A percentile compares a stretch with the other conserved stretches of the same genome.
Evolutionary conservation across 2,888 invertebrate species (phyloP).

Genomic region (Meliscaeva auricollis): DNA sequence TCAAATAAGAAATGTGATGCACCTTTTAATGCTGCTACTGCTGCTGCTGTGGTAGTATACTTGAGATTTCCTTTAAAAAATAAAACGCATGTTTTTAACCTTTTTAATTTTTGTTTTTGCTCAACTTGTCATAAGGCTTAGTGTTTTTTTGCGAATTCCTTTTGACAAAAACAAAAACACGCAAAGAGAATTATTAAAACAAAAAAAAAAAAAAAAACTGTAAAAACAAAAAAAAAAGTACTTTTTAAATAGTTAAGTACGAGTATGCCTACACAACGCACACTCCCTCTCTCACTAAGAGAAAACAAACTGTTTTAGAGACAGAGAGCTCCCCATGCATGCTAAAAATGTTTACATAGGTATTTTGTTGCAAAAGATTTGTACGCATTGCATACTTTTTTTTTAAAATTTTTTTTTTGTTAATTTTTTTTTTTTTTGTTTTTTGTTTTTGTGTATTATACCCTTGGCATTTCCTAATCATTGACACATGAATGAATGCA

Average conservation of each 20-base stretch:
- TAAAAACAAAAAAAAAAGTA: slow-evolving; percentile 6
- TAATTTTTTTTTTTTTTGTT: not conserved
- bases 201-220: not conserved
- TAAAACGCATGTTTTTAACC: slow-evolving; percentile 8
- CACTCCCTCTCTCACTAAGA: not conserved
- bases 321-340: slow-evolving; percentile 44
- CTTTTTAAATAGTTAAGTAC: slow-evolving; percentile 15
- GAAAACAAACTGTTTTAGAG: slow-evolving; percentile 4
- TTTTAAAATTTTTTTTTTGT: not conserved
- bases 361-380: slow-evolving; percentile 71
- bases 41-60: not conserved
- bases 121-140: slow-evolving; percentile 16
- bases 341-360: slow-evolving; percentile 67
- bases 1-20: not conserved
- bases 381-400: slow-evolving; percentile 74
- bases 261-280: slow-evolving; percentile 6
- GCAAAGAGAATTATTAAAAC: slow-evolving; percentile 14
- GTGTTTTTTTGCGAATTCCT: slow-evolving; percentile 2
- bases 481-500: slow-evolving; percentile 75
- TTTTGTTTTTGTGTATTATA: slow-evolving; percentile 58
- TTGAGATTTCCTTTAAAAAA: not conserved
- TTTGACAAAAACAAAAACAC: not conserved
- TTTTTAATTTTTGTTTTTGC: not conserved
- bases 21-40: slow-evolving; percentile 14
- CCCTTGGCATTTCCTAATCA: slow-evolving; percentile 75